Evolutionary conservation across 2,113 vertebrate genomes (phyloP).

Genomic region (Lycocorax pyrrhopterus): DNA sequence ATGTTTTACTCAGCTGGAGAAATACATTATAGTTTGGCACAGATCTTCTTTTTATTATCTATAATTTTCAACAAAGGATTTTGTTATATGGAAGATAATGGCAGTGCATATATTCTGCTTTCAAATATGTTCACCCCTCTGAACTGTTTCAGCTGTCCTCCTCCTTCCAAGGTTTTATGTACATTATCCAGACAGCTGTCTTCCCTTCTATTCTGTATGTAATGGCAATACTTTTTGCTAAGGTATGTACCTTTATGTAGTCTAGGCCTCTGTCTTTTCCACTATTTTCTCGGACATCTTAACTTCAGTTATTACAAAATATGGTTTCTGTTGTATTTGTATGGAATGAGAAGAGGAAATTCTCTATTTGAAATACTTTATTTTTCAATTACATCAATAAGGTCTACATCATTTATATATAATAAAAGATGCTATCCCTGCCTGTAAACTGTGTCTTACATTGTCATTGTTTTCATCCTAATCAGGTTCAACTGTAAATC

Average conservation of each 20-base stretch:
- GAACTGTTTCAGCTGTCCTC: neutral
- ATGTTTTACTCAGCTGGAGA: neutral
- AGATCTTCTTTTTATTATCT: neutral
- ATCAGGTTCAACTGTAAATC: neutral
- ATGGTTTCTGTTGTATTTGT: neutral
- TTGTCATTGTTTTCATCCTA: neutral
- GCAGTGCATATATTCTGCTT: neutral
- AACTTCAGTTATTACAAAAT: neutral
- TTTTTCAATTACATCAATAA: neutral
- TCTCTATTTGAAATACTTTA: neutral
- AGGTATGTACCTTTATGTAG: neutral
- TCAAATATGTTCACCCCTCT: neutral
- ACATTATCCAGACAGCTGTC: neutral
- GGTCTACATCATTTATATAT: neutral
- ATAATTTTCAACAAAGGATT: neutral
- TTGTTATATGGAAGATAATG: neutral
- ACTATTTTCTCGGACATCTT: neutral
- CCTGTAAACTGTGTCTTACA: neutral
- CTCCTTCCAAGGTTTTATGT: neutral
- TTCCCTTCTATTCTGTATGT: neutral
- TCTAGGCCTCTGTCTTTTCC: neutral
- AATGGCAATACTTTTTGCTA: neutral
- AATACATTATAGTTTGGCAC: neutral
- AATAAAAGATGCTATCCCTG: neutral
- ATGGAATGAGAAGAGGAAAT: neutral